phyloP scores from a whole-genome alignment of 2,797 vertebrate species.

The Parotocinclus haroldoi region DNA sequence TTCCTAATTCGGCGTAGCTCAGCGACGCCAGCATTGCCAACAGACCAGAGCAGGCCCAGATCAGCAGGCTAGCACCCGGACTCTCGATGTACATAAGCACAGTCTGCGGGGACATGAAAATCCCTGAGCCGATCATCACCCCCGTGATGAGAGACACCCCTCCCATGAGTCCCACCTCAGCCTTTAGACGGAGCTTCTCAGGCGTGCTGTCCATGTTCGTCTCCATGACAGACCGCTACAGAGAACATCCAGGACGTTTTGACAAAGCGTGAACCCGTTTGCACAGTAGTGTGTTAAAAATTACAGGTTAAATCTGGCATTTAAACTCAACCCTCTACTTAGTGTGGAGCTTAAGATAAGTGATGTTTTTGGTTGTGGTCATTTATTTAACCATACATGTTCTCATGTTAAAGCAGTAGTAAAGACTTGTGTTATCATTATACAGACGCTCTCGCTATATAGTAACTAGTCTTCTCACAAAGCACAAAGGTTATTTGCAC shows the following conservation, averaged over 20 bases:
- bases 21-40: constrained; percentile 70
- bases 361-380: background rate
- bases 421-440: too few relatives aligned
- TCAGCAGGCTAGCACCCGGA: constrained; percentile 75
- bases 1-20: constrained; percentile 78
- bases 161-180: constrained; percentile 72
- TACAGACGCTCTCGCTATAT: too few relatives aligned
- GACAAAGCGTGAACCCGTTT: background rate
- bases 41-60: constrained; percentile 76
- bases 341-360: too few relatives aligned
- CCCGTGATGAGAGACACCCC: constrained; percentile 73
- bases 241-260: background rate
- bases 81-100: constrained; percentile 72
- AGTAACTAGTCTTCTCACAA: too few relatives aligned
- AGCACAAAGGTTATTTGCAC: too few relatives aligned
- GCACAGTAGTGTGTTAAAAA: constrained; percentile 56
- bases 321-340: constrained; percentile 5
- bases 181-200: constrained; percentile 63
- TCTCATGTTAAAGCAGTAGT: too few relatives aligned
- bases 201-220: constrained; percentile 34
- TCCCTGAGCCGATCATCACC: constrained; percentile 81
- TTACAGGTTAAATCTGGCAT: constrained; percentile 42
- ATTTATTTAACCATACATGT: constrained; percentile 15
- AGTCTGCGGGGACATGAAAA: constrained; percentile 84
- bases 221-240: too few relatives aligned